Evolutionary conservation across 2,888 invertebrate genomes (phyloP), one percentile per base, ranked within the genome.

Genomic region (Escarpia spicata): DNA sequence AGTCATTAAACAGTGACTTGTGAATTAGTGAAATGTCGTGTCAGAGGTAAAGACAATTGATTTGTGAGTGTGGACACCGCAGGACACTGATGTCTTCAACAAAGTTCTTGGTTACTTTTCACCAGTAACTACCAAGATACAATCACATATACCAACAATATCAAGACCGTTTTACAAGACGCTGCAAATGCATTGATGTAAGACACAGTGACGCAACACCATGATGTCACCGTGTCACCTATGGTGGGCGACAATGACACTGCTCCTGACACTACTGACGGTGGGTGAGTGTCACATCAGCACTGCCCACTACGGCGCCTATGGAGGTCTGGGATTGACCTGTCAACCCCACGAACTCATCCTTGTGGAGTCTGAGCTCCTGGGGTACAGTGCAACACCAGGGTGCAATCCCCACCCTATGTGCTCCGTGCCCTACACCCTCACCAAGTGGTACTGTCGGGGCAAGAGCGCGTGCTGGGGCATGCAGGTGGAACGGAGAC

Each of bases 361-460:
- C 91, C 93, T 92, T 43, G 92, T 94, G 90, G 92, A 92, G 58
- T 92, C 92, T 0, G 93, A 94, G 91, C 45, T 90, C 90, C 92
- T 94, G 43, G 94, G 94, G 19, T 94, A 93, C 92, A 92, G 92
- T 43, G 90, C 43, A 43, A 52, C 92, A 10, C 31, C 44, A 0
- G 93, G 92, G 44, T 94, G 94, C 52, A 52, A 92, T 2, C 94
- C 94, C 12, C 75, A 60, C 43, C 92, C 93, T 45, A 90, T 92
- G 92, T 94, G 94, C 43, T 92, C 93, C 12, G 94, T 94, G 60
- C 93, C 93, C 52, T 94, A 94, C 92, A 93, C 93, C 37, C 92
- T 93, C 91, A 93, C 93, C 91, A 93, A 92, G 93, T 94, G 94
- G 94, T 94, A 94, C 93, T 94, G 94, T 75, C 89, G 94, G 44